Conservation (phyloP, 1,140 invertebrate species). For the Coenobita brevimanus region DNA sequence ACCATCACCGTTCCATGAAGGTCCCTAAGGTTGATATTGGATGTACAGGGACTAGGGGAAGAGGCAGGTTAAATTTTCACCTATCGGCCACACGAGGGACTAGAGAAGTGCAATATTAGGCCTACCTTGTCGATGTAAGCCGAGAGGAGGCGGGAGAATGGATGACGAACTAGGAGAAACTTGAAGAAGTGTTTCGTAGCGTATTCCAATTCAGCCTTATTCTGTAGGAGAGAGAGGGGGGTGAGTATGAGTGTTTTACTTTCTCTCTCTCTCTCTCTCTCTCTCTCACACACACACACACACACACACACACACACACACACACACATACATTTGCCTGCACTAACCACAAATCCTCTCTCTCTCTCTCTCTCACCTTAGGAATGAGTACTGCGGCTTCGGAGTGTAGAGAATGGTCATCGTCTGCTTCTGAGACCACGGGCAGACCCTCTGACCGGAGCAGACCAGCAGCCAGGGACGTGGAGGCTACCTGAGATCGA, state of each 20-base stretch:
- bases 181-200: constrained; percentile 71
- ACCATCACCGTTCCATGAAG: no score
- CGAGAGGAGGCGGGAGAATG: constrained; percentile 72
- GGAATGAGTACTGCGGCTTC: not conserved
- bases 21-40: no score
- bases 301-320: not conserved
- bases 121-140: constrained; percentile 71
- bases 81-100: no score
- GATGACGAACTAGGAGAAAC: constrained; percentile 72
- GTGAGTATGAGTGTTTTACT: not conserved
- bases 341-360: not conserved
- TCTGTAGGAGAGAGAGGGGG: constrained; percentile 47
- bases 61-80: no score
- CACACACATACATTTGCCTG: no score
- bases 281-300: no score
- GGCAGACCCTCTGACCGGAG: not conserved
- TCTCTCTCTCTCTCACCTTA: not conserved
- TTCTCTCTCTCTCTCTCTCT: no score
- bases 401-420: not conserved
- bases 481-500: constrained; percentile 16
- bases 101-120: no score
- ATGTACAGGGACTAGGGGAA: no score
- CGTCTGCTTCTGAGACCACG: not conserved
- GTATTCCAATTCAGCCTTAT: constrained; percentile 69
- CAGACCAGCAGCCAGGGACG: not conserved